A percentile compares a stretch with the other conserved stretches of the same genome.
Evolutionary conservation across 2,113 vertebrate species (phyloP).

Genomic region (Setophaga coronata): DNA sequence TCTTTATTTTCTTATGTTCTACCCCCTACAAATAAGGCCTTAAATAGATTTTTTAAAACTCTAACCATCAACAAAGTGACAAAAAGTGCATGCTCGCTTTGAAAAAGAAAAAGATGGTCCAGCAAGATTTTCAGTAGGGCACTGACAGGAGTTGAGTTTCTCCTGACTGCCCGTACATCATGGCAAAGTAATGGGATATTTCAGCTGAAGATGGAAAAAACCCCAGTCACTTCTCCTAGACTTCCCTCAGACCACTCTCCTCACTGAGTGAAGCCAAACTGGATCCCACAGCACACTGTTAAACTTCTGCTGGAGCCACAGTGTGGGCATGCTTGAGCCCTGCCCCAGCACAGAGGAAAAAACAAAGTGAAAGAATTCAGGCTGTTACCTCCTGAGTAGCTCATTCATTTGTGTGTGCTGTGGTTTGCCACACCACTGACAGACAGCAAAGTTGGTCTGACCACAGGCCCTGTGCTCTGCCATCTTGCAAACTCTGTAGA

Average conservation of each 20-base stretch:
- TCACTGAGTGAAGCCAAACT: not conserved
- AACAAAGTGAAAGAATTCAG: not conserved
- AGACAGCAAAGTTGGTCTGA: not conserved
- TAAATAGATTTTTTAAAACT: not conserved
- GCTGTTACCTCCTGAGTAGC: not conserved
- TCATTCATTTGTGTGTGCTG: accelerated
- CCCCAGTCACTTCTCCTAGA: not conserved
- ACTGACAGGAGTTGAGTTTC: not conserved
- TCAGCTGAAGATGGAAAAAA: not conserved
- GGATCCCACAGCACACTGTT: not conserved
- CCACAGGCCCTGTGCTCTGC: not conserved
- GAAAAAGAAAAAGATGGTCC: not conserved
- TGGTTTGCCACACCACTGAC: not conserved
- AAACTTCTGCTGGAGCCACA: not conserved
- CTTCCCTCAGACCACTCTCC: not conserved
- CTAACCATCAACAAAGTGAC: not conserved
- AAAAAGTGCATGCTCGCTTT: not conserved
- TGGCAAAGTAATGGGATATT: not conserved
- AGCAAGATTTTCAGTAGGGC: not conserved
- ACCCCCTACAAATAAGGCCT: not conserved
- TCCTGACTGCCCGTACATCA: not conserved
- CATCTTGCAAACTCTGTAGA: not conserved
- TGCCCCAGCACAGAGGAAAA: not conserved
- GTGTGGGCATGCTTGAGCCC: accelerated
- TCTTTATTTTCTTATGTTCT: too few relatives aligned